Base-by-base conservation (phyloP, 2,888 invertebrate genomes). In the Aphodius sticticus region DNA sequence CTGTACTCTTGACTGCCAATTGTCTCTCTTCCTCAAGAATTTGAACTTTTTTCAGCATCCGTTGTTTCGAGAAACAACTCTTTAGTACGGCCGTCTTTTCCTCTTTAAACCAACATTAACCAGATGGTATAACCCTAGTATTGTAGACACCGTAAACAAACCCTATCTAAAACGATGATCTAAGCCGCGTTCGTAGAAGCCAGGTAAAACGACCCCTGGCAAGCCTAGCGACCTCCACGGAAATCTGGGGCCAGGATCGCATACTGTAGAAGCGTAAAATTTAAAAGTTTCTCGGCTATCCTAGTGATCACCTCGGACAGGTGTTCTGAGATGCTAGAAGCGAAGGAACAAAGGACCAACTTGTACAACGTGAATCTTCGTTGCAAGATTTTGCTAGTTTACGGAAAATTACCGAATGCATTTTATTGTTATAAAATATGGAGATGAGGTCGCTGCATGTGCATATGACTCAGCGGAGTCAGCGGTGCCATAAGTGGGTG, bases 111-210 rank as follows among this genome's bases (percentile, higher is more conserved):
- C 53, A 5, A 53, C 53, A 53, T 9, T 53, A 53, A 53, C 53
- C 53, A 53, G 53, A 2, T 53, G 53, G 53, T 53, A 7, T 53
- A 53, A 53, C 53, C 53, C 53, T 53, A 53, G 9, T 53, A 9
- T 53, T 53, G 9, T 53, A 53, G 53, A 53, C 53, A 53, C 53
- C 53, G 53, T 53, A 53, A 53, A 53, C 53, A 53, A 53, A 53
- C 53, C 53, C 53, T 53, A 53, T 53, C 53, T 53, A 53, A 53
- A 53, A 53, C 53, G 53, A 53, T 53, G 53, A 53, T 53, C 53
- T 53, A 53, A 53, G 53, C 53, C 7, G 53, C 53, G 53, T 53
- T 53, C 53, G 9, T 12, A 53, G 53, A 53, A 53, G 53, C 7
- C 53, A 53, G 53, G 53, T 53, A 53, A 53, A 12, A 53, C 7